phyloP scores from a whole-genome alignment of 2,113 vertebrate species.

The Dolichallabes microphthalmus region DNA sequence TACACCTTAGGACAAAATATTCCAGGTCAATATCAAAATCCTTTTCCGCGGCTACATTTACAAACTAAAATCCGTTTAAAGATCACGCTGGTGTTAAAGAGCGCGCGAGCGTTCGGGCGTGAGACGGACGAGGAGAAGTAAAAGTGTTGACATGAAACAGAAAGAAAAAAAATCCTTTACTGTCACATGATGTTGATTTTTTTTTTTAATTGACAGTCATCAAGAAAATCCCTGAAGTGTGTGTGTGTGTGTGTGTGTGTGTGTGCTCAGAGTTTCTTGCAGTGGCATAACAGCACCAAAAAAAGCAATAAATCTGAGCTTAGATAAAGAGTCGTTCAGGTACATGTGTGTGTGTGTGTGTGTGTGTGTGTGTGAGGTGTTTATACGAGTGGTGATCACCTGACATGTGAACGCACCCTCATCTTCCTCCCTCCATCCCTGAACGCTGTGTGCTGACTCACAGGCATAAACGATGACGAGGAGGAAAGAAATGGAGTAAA shows the following conservation, averaged over 20 bases:
- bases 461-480: slow-evolving; percentile 50
- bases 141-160: no score
- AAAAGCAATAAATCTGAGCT: background rate
- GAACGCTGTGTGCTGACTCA: slow-evolving; percentile 39
- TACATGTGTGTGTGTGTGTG: background rate
- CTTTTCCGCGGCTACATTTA: background rate
- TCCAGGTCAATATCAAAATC: background rate
- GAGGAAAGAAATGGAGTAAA: slow-evolving; percentile 45
- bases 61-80: background rate
- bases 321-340: background rate
- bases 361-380: background rate
- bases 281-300: background rate
- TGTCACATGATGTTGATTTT: background rate
- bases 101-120: background rate
- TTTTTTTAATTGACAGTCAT: background rate
- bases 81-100: background rate
- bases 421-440: slow-evolving; percentile 38
- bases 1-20: background rate
- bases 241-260: no score
- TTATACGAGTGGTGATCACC: slow-evolving; percentile 15
- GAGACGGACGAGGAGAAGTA: no score
- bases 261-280: no score
- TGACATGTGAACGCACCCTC: slow-evolving; percentile 15
- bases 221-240: background rate
- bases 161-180: background rate